Conservation (phyloP, 2,888 invertebrate genomes). For the Steromphala cineraria region DNA sequence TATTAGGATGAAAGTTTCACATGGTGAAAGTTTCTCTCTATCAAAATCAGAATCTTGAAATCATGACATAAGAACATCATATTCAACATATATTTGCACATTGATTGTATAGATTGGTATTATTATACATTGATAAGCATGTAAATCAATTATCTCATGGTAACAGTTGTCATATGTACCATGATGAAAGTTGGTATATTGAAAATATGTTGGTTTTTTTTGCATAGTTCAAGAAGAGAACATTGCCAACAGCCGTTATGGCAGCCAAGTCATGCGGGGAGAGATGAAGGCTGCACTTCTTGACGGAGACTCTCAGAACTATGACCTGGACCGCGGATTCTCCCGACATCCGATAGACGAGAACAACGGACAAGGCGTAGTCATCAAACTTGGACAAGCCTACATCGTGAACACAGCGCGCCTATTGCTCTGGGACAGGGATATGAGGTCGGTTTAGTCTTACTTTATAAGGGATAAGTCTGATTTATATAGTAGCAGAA, state of each 20-base stretch:
- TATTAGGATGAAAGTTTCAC: too few species aligned
- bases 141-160: too few species aligned
- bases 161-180: too few species aligned
- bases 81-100: too few species aligned
- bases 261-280: conserved; percentile 91
- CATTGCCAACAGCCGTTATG: conserved; percentile 87
- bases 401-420: conserved; percentile 95
- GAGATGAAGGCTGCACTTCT: conserved; percentile 91
- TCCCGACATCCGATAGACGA: conserved; percentile 91
- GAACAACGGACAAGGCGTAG: conserved; percentile 84
- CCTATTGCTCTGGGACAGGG: conserved; percentile 95
- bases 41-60: too few species aligned
- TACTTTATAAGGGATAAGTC: background rate
- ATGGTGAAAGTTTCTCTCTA: too few species aligned
- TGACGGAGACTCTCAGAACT: conserved; percentile 84
- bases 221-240: conserved; percentile 90
- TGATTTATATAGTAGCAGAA: too few species aligned
- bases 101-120: too few species aligned
- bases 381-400: conserved; percentile 84
- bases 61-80: too few species aligned
- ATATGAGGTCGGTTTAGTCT: conserved; percentile 81
- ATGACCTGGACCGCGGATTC: conserved; percentile 87
- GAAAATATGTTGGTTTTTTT: too few species aligned
- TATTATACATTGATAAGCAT: too few species aligned
- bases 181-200: too few species aligned